Evolutionary conservation across 2,888 invertebrate genomes (phyloP), one percentile per base, ranked within the genome.

Genomic region (Heteromyza rotundicornis): DNA sequence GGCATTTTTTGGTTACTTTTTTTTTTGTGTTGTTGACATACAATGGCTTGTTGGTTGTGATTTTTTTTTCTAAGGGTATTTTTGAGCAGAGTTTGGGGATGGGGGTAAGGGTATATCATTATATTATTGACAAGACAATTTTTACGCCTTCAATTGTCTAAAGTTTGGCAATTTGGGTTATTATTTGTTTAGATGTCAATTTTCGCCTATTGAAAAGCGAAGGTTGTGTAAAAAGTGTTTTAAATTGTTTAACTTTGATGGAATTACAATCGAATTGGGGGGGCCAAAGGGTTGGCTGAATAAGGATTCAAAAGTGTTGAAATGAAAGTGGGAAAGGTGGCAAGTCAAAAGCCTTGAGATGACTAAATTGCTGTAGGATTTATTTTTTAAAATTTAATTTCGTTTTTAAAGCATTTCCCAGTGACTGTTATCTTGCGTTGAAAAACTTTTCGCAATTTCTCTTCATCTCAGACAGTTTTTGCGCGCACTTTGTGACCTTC

Each of bases 41-140:
- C n/a, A 47, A 47, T 47, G 17, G 47, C 19, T 51, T 57, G 52
- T 57, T 61, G 57, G 60, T 47, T 54, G 44, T 51, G 51, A 40
- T 51, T 51, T 19, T 40, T 40, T 40, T 47, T 40, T 3, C 40
- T 40, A 27, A 27, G 40, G 40, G 10, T 8, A n/a, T 19, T 47
- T 47, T 47, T 17, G 5, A 8, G n/a, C 14, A 14, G n/a, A 40
- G 7, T 47, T 47, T 47, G 20, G 40, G 40, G 14, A 40, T 7
- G 16, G 14, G 19, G 20, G 19, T 19, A 47, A 47, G 47, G 47
- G 2, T 20, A 8, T 14, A 47, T 20, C 17, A 74, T 73, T 78
- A 78, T 71, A 75, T 72, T 81, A 81, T 81, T 81, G 80, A 80
- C 80, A 81, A 78, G 75, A 77, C 76, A 75, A 81, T 81, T 81